Conservation (phyloP, 2,113 vertebrate species). For the Peromyscus californicus region DNA sequence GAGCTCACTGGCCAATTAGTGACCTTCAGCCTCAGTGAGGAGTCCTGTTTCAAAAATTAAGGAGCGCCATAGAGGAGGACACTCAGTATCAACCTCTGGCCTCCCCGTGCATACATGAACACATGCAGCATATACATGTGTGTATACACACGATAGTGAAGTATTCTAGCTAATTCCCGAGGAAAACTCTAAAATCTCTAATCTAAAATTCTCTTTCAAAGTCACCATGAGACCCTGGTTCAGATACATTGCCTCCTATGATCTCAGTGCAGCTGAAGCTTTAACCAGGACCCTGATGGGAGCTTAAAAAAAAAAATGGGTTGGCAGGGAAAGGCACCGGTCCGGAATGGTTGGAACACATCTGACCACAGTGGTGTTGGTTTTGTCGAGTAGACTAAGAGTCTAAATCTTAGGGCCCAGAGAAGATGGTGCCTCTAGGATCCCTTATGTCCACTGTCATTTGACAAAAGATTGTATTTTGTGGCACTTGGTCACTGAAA, state of each 20-base stretch:
- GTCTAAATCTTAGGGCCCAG: neutral
- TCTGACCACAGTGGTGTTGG: neutral
- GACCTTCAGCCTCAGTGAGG: neutral
- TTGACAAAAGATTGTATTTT: neutral
- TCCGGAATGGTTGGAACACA: neutral
- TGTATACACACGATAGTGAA: neutral
- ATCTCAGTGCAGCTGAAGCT: neutral
- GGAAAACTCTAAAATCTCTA: neutral
- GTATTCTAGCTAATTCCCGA: neutral
- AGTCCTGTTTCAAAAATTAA: neutral
- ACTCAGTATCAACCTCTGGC: neutral
- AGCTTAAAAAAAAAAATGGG: neutral
- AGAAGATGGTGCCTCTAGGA: neutral
- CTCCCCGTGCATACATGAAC: neutral
- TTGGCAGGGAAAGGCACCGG: neutral
- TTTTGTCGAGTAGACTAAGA: neutral
- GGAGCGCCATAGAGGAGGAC: neutral
- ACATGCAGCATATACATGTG: neutral
- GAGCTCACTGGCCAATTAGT: neutral
- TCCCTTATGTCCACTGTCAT: neutral
- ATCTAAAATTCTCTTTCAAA: constrained; percentile 20
- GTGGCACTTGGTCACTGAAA: neutral
- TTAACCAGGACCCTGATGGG: neutral
- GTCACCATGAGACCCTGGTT: neutral
- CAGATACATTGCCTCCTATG: neutral